Conservation (phyloP, 1,140 invertebrate species). For the Rhagoletis zephyria region DNA sequence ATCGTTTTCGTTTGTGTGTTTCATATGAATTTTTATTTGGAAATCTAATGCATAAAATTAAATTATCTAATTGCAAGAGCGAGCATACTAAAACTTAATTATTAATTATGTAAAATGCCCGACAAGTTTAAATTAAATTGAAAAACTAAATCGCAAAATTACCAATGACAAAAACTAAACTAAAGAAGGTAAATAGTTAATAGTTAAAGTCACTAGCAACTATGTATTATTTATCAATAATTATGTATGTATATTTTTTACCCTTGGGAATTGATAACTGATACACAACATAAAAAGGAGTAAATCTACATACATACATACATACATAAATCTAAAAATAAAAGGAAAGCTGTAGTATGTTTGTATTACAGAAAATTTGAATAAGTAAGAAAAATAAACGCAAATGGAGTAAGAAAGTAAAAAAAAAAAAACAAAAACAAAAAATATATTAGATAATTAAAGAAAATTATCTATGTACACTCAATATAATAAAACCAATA, state of each 20-base stretch:
- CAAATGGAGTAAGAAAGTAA: background rate
- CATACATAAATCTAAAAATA: background rate
- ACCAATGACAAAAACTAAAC: background rate
- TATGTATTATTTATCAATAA: conserved; percentile 39
- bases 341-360: background rate
- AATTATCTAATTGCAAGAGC: background rate
- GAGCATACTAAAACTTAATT: background rate
- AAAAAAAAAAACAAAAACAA: background rate
- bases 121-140: background rate
- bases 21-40: background rate
- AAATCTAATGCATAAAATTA: background rate
- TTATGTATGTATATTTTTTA: conserved; percentile 45
- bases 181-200: background rate
- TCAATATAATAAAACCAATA: conserved; percentile 50
- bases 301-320: background rate
- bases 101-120: background rate
- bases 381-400: background rate
- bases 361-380: background rate
- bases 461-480: conserved; percentile 53
- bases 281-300: conserved; percentile 38
- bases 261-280: conserved; percentile 42
- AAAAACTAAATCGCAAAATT: background rate
- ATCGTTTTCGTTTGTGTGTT: background rate
- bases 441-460: conserved; percentile 33
- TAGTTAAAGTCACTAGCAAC: conserved; percentile 27